Evolutionary conservation across 2,113 vertebrate genomes (phyloP).

Genomic region (Bubalus kerabau): DNA sequence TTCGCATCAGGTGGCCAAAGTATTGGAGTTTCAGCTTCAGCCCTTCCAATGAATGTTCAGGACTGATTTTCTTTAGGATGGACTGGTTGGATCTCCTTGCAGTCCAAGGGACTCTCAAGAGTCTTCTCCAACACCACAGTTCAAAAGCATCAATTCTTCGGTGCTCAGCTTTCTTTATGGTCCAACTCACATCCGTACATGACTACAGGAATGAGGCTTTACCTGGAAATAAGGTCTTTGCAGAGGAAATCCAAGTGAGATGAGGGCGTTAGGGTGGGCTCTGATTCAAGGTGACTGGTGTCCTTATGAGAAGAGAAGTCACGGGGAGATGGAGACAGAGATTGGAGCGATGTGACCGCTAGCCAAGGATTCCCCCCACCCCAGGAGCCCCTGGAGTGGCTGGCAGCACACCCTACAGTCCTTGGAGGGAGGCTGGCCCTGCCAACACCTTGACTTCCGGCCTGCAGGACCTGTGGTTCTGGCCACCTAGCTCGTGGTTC

Average conservation of each 20-base stretch:
- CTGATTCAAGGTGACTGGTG: neutral
- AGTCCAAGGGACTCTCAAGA: neutral
- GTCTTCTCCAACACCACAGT: neutral
- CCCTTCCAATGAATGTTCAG: neutral
- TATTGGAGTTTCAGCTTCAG: neutral
- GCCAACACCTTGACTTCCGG: neutral
- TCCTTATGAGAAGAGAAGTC: accelerated
- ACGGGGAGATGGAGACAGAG: accelerated
- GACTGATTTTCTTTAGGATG: neutral
- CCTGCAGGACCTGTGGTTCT: neutral
- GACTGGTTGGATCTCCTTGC: neutral
- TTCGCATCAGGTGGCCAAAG: neutral
- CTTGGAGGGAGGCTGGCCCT: neutral
- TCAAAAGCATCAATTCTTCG: neutral
- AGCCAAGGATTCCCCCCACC: neutral
- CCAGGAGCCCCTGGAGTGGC: neutral
- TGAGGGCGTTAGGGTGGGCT: neutral
- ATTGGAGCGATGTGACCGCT: accelerated
- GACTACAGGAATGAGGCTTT: neutral
- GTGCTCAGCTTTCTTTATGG: neutral
- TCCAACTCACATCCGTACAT: neutral
- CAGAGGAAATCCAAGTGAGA: neutral
- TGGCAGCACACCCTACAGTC: accelerated
- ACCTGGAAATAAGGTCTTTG: neutral
- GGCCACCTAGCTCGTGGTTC: accelerated